A percentile compares a stretch with the other conserved stretches of the same genome.
These are phyloP conservation scores for Upupa epops DNA, from an alignment of 2,113 vertebrate genomes.

Conservation along the genomic window DNA sequence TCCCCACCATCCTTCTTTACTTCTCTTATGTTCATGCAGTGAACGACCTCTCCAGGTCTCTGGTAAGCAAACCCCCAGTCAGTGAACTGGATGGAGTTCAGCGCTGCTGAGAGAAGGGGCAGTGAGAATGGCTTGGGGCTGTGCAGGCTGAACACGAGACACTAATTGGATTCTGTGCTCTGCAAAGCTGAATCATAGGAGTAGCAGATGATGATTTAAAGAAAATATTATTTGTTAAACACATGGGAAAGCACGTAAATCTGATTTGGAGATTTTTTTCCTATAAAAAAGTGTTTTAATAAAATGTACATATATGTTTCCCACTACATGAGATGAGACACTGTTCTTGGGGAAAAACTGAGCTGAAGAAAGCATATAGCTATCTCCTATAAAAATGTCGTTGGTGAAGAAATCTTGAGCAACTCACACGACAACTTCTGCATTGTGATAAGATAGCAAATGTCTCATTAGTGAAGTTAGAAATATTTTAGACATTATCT, in stretches of 20 bases:
- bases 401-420: background rate
- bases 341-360: background rate
- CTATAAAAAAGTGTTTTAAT: background rate
- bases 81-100: background rate
- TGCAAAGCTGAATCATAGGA: background rate
- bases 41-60: background rate
- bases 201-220: background rate
- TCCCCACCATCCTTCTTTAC: background rate
- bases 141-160: background rate
- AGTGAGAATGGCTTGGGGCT: background rate
- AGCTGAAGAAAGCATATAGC: background rate
- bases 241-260: background rate
- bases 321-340: background rate
- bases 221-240: background rate
- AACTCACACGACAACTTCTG: background rate
- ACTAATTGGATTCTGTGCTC: background rate
- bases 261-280: background rate
- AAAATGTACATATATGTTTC: background rate
- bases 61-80: background rate
- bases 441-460: background rate
- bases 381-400: background rate
- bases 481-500: background rate
- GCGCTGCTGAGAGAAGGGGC: background rate
- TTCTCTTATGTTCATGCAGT: background rate
- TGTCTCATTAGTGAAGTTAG: background rate